A percentile compares a stretch with the other conserved stretches of the same genome.
Conservation (phyloP, 2,113 vertebrate species). For the Zosterops lateralis region DNA sequence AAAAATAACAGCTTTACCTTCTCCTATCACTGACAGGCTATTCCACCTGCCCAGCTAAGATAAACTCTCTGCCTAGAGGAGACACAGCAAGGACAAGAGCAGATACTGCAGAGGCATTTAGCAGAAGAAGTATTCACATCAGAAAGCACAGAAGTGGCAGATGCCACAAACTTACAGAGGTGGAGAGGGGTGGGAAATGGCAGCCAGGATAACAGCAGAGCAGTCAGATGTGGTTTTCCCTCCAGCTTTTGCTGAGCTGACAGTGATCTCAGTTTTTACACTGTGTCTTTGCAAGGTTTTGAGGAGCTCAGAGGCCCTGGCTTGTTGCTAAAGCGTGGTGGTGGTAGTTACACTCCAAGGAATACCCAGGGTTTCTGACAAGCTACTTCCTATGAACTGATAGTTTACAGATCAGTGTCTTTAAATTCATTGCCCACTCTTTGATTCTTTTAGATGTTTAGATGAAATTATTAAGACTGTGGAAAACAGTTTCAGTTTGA, state of each 20-base stretch:
- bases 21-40: not conserved
- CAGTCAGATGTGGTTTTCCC: rapidly evolving
- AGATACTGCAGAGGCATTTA: not conserved
- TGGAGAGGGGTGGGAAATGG: not conserved
- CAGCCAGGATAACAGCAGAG: not conserved
- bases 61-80: not conserved
- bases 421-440: not conserved
- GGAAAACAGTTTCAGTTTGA: not conserved
- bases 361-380: not conserved
- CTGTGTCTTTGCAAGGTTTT: not conserved
- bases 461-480: not conserved
- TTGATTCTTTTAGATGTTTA: not conserved
- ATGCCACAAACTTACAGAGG: not conserved
- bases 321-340: not conserved
- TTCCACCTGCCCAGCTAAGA: not conserved
- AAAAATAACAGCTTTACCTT: not conserved
- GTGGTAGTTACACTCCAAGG: not conserved
- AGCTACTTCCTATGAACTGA: not conserved
- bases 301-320: not conserved
- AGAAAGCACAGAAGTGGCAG: not conserved
- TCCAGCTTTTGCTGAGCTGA: not conserved
- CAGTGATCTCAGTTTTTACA: not conserved
- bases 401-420: not conserved
- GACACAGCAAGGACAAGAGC: not conserved
- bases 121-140: not conserved